Evolutionary conservation across 2,888 invertebrate species (phyloP).

Genomic region (Seira ritae): DNA sequence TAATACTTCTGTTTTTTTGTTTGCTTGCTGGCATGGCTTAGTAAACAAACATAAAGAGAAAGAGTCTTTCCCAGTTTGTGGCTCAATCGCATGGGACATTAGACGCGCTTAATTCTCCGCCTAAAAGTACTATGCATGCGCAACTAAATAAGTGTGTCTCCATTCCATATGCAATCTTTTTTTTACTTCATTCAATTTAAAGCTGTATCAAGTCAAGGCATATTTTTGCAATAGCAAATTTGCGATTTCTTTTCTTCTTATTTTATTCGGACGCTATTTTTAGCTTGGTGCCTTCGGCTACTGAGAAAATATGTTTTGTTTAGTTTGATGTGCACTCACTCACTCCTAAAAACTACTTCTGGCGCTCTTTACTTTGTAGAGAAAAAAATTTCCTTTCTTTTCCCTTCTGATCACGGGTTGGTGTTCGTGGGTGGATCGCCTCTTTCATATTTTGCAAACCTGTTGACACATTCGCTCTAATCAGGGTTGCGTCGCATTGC

Average conservation of each 20-base stretch:
- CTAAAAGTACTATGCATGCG: no score
- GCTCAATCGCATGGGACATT: no score
- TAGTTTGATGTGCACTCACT: neutral
- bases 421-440: neutral
- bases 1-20: neutral
- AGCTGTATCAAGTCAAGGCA: no score
- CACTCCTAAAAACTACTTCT: neutral
- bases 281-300: constrained; percentile 1
- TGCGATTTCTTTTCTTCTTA: no score
- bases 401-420: neutral
- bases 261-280: neutral
- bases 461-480: constrained; percentile 50
- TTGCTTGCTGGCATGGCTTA: neutral
- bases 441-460: constrained; percentile 28
- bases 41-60: no score
- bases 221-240: no score
- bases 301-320: neutral
- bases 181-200: no score
- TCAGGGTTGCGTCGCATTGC: neutral
- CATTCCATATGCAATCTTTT: no score
- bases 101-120: no score
- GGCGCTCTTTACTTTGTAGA: neutral
- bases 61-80: no score
- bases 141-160: no score
- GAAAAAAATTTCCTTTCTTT: no score